These are phyloP conservation scores for Aix galericulata DNA, from an alignment of 2,113 vertebrate genomes.

Conservation along the genomic window DNA sequence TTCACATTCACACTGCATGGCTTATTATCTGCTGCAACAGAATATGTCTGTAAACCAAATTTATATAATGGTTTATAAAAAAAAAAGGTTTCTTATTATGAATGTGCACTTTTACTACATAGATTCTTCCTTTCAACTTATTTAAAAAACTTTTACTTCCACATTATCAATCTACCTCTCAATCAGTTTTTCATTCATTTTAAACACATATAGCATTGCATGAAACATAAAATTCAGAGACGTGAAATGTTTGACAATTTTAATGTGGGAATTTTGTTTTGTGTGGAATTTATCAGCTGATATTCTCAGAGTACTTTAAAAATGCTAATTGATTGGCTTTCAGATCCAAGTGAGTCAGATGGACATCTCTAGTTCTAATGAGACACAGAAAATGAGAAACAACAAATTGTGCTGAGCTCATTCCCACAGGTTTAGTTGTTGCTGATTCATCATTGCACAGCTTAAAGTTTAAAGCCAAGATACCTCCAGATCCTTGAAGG, in stretches of 20 bases:
- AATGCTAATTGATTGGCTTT: neutral
- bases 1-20: conserved; percentile 30
- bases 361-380: neutral
- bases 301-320: neutral
- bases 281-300: neutral
- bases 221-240: neutral
- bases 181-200: no score
- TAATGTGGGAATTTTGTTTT: neutral
- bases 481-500: neutral
- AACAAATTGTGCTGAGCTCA: neutral
- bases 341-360: neutral
- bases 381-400: neutral
- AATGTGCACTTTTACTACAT: neutral
- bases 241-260: conserved; percentile 10
- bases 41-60: conserved; percentile 41
- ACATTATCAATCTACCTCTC: no score
- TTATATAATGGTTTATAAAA: conserved; percentile 44
- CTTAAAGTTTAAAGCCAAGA: neutral
- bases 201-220: no score
- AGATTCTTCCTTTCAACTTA: neutral
- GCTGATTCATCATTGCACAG: neutral
- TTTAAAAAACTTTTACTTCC: neutral
- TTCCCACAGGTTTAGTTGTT: neutral
- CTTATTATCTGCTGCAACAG: conserved; percentile 54
- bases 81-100: conserved; percentile 39